Percentiles rank a stretch among this genome's conserved stretches.
phyloP scores from a whole-genome alignment of 1,140 invertebrate genomes.

The Campoletis sonorensis region DNA sequence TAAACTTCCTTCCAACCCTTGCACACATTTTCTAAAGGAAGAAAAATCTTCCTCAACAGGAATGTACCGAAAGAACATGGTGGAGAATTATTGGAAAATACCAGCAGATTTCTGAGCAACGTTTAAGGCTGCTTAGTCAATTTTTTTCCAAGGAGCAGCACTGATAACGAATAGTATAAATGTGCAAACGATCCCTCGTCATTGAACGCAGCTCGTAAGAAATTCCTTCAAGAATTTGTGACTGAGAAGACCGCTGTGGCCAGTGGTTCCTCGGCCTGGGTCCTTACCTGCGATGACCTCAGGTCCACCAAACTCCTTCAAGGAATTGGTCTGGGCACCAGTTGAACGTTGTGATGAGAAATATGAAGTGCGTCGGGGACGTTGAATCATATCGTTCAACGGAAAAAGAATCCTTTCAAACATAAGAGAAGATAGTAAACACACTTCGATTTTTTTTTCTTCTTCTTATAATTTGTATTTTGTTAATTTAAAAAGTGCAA shows the following conservation, averaged over 20 bases:
- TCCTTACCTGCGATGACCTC: neutral
- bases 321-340: neutral
- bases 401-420: too few species aligned
- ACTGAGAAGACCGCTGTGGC: neutral
- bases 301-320: neutral
- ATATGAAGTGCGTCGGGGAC: too few species aligned
- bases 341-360: neutral
- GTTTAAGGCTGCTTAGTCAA: neutral
- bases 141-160: neutral
- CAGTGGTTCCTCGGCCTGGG: neutral
- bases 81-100: neutral
- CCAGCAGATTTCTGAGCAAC: neutral
- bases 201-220: neutral
- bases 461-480: too few species aligned
- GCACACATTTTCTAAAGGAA: neutral
- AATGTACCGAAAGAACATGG: neutral
- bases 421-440: too few species aligned
- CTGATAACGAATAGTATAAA: neutral
- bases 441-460: too few species aligned
- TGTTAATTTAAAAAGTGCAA: too few species aligned
- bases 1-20: conserved; percentile 30
- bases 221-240: conserved; percentile 2
- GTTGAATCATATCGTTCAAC: too few species aligned
- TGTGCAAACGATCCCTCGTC: neutral
- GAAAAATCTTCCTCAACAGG: neutral